Conservation (phyloP, 2,888 invertebrate genomes). For the Hartigia nigra region DNA sequence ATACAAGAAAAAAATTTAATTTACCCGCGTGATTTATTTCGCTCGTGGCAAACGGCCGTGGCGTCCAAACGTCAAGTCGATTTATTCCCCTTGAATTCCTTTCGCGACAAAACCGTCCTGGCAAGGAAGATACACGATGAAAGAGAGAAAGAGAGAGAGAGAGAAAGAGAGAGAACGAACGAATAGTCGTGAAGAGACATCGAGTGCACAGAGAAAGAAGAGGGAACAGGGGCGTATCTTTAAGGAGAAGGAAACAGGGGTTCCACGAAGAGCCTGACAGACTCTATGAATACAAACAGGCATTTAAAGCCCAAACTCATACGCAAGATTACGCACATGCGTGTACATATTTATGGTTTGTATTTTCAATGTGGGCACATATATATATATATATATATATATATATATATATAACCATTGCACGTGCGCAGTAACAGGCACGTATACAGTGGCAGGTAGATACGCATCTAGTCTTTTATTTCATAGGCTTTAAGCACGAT, state of each 20-base stretch:
- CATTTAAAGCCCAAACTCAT: constrained; percentile 42
- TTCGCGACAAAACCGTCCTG: neutral
- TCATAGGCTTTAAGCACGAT: neutral
- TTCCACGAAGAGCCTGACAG: constrained; percentile 18
- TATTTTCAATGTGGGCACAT: too few relatives aligned
- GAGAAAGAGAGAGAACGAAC: neutral
- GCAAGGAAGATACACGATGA: neutral
- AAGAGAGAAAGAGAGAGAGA: neutral
- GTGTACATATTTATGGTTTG: neutral
- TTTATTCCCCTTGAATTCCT: neutral
- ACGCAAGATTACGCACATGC: neutral
- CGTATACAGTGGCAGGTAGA: neutral
- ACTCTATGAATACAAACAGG: constrained; percentile 53
- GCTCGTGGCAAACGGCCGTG: neutral
- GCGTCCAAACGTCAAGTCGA: neutral
- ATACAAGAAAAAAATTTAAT: neutral
- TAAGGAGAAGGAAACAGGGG: neutral
- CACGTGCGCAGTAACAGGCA: neutral
- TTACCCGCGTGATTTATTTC: neutral
- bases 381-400: neutral
- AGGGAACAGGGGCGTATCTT: neutral
- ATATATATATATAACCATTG: neutral
- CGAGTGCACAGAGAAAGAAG: neutral
- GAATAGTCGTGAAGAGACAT: neutral
- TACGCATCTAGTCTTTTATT: neutral